These are phyloP conservation scores for Araneus ventricosus DNA, from an alignment of 1,140 invertebrate genomes.

Conservation along the genomic window DNA sequence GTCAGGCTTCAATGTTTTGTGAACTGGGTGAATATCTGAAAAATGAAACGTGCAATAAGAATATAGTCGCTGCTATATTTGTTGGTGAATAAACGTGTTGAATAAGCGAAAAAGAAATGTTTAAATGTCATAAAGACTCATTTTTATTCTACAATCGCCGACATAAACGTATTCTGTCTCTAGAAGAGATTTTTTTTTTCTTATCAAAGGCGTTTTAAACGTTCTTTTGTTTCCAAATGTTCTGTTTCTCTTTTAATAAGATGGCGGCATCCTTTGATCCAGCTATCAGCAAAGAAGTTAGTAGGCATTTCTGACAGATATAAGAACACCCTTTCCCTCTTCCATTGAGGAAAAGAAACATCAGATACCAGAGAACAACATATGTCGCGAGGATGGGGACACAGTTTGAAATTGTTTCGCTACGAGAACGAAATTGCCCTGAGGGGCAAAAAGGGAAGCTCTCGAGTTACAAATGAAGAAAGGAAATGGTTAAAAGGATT, in stretches of 20 bases:
- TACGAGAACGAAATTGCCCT: background rate
- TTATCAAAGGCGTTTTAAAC: conserved; percentile 7
- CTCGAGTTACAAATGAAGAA: background rate
- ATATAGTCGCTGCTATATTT: too few species aligned
- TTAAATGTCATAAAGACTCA: too few species aligned
- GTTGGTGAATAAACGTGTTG: too few species aligned
- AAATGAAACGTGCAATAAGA: too few species aligned
- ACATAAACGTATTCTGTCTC: background rate
- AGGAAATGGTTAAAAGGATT: conserved; percentile 30
- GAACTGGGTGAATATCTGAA: too few species aligned
- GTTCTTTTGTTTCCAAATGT: conserved; percentile 30
- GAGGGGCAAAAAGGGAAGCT: background rate
- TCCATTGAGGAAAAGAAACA: background rate
- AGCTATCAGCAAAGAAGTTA: conserved; percentile 11
- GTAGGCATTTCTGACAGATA: conserved; percentile 50
- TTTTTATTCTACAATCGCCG: too few species aligned
- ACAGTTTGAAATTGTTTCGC: conserved; percentile 16
- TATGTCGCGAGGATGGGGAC: background rate
- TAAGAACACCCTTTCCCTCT: background rate
- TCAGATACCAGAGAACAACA: background rate
- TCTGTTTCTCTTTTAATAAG: conserved; percentile 37
- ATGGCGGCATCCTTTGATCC: conserved; percentile 44
- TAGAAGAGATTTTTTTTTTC: background rate
- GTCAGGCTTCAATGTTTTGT: too few species aligned
- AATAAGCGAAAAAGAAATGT: too few species aligned